phyloP scores from a whole-genome alignment of 2,113 vertebrate genomes.

The Phaethon lepturus region DNA sequence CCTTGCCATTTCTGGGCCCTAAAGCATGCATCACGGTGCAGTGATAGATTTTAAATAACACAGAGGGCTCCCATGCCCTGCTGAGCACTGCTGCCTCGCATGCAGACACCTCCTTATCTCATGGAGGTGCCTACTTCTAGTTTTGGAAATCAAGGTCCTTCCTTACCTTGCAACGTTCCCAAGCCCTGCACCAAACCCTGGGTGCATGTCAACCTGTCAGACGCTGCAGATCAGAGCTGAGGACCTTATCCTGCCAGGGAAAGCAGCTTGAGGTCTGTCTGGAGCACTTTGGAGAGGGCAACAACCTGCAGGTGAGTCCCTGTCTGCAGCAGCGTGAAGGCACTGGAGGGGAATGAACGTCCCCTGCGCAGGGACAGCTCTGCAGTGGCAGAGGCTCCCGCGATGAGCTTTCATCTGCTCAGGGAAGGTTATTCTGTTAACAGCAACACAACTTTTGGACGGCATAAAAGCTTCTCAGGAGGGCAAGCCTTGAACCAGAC shows the following conservation, averaged over 20 bases:
- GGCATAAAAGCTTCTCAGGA: neutral
- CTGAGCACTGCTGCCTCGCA: neutral
- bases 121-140: neutral
- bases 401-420: neutral
- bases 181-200: neutral
- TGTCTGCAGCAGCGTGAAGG: neutral
- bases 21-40: neutral
- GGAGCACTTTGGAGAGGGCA: neutral
- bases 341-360: neutral
- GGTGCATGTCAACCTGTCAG: neutral
- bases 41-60: neutral
- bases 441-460: neutral
- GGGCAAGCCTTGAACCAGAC: neutral
- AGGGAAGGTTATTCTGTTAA: neutral
- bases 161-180: neutral
- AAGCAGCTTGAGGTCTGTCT: neutral
- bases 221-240: neutral
- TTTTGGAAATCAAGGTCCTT: neutral
- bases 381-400: rapidly evolving
- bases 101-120: neutral
- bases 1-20: neutral
- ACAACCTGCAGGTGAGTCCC: neutral
- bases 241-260: neutral
- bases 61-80: neutral
- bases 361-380: neutral